Evolutionary conservation across 2,797 vertebrate species (phyloP), one percentile per base, ranked within the genome.

Genomic region (Tenualosa ilisha): DNA sequence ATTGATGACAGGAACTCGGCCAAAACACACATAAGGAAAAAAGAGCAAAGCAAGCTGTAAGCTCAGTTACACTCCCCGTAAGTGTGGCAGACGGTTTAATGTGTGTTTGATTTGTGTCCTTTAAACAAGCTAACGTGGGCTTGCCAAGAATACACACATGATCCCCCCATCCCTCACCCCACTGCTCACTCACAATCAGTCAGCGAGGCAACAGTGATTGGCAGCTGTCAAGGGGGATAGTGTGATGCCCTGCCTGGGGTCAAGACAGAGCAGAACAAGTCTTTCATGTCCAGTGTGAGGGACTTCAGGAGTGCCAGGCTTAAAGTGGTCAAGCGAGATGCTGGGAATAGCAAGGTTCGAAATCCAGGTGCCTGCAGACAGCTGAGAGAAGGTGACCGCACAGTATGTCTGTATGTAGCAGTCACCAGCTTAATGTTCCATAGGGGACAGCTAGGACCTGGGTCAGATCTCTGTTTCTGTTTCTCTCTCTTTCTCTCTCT

Each of bases 1-100:
- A 46, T 79, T 79, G 72, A 79, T 46, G 72, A 43, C 13, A 46
- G 72, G 72, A 79, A 79, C 72, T 43, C 72, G 17, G 72, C 72
- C 72, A 79, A 79, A 79, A 79, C 72, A 79, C 72, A 79, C 72
- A 79, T 17, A 46, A 79, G 1, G 40, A 79, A 46, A 79, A 72
- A 68, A 37, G 26, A 37, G 65, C 65, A 3, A 5, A 68, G 72
- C 72, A 79, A 43, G 72, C 72, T 79, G 72, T 46, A 37, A 79
- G 72, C 72, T 79, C 72, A 46, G 72, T 79, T 79, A 79, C 72
- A 79, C 40, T 79, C 37, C 59, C 59, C 15, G 17, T 17, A 79
- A 79, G 13, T 46, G 43, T 7, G 40, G 22, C 40, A 11, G 72
- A 46, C 72, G 72, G 37, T 43, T 79, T 79, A 79, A 79, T 79